These are phyloP conservation scores for Drosophila gaucha DNA, from an alignment of 2,888 invertebrate species.

Conservation along the genomic window DNA sequence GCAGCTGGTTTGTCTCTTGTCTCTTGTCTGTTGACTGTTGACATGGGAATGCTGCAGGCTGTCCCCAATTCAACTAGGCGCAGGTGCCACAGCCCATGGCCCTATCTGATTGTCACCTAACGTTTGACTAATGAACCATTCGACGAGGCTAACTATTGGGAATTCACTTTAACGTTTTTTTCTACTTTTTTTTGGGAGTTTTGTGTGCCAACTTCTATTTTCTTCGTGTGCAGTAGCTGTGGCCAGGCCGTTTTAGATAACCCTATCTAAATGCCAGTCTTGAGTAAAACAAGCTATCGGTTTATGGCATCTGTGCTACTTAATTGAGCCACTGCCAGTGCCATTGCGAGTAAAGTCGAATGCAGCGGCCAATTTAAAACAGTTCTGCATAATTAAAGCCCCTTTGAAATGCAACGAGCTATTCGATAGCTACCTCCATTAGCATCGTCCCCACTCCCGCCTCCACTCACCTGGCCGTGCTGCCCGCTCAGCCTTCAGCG, in stretches of 20 bases:
- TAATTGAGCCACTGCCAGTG: constrained; percentile 60
- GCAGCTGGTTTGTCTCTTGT: constrained; percentile 36
- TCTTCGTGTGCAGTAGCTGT: constrained; percentile 59
- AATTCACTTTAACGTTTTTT: constrained; percentile 23
- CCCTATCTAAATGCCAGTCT: constrained; percentile 63
- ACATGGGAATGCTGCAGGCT: constrained; percentile 70
- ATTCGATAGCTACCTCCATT: constrained; percentile 4
- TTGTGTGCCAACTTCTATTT: constrained; percentile 21
- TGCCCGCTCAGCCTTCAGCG: neutral
- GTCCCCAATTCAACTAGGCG: constrained; percentile 54
- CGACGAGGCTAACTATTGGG: constrained; percentile 2
- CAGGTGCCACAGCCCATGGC: constrained; percentile 40
- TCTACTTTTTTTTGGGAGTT: constrained; percentile 13
- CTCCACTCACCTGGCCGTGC: neutral
- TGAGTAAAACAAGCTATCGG: constrained; percentile 61
- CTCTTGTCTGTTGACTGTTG: constrained; percentile 26
- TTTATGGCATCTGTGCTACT: constrained; percentile 70
- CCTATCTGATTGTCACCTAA: constrained; percentile 77
- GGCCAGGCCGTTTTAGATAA: constrained; percentile 59
- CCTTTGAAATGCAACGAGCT: constrained; percentile 34
- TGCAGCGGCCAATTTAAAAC: constrained; percentile 23
- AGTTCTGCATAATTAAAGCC: constrained; percentile 59
- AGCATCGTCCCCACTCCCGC: neutral
- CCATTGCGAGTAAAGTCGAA: constrained; percentile 12
- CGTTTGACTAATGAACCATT: constrained; percentile 76